A percentile compares a stretch with the other conserved stretches of the same genome.
Conservation (phyloP, 2,113 vertebrate species). For the Tragelaphus imberbis region DNA sequence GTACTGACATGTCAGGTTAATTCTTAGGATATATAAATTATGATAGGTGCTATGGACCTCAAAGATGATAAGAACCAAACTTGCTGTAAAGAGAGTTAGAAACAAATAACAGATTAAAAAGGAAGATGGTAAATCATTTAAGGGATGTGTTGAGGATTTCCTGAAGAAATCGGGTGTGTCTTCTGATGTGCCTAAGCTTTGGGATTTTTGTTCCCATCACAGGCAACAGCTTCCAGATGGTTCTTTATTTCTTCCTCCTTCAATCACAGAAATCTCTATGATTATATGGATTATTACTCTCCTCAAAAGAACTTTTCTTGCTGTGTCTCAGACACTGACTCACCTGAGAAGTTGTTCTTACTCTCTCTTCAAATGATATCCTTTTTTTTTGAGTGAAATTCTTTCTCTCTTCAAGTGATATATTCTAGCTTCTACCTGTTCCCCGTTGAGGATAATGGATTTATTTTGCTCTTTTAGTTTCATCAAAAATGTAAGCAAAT, state of each 20-base stretch:
- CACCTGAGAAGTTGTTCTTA: background rate
- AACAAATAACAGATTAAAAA: background rate
- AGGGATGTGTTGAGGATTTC: background rate
- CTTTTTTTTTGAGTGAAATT: background rate
- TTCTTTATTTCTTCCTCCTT: background rate
- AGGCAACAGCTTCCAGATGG: background rate
- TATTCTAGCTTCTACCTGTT: background rate
- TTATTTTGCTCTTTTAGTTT: slow-evolving; percentile 11
- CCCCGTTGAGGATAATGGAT: background rate
- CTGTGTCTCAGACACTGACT: background rate
- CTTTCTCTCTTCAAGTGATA: background rate
- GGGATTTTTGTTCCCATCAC: background rate
- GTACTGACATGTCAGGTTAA: background rate
- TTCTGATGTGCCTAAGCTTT: background rate
- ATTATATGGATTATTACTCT: background rate
- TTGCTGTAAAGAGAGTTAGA: background rate
- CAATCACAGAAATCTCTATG: background rate
- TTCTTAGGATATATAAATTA: background rate
- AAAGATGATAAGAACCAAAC: background rate
- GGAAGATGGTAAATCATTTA: background rate
- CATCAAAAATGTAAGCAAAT: background rate
- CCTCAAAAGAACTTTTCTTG: background rate
- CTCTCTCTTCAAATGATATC: background rate
- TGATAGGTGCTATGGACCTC: background rate
- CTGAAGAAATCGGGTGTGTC: background rate